Evolutionary conservation across 2,113 vertebrate species (phyloP), one percentile per base, ranked within the genome.

Genomic region (Elaphurus davidianus): DNA sequence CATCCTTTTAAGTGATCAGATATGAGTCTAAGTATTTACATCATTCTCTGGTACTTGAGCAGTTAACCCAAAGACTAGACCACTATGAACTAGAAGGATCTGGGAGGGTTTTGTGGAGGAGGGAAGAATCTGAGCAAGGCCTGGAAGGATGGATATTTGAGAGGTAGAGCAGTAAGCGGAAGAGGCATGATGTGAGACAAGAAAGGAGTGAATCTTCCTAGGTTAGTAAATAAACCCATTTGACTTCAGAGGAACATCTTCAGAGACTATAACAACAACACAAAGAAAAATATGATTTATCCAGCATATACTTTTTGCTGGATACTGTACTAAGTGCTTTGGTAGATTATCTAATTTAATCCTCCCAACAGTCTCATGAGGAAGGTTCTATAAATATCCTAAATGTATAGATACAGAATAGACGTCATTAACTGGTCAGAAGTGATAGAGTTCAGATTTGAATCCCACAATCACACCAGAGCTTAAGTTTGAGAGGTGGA

Each of bases 221-320:
- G 67, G 52, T 59, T 96, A 87, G 89, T 55, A 93, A 90, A 96
- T 64, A 95, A 96, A 93, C 9, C 11, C 71, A 64, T 59, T 47
- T 57, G 84, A 79, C 57, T 74, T 57, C 71, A 64, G 30, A 43
- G 45, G 64, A 67, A 25, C 0, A 3, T 47, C 79, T 90, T 21
- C 52, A 96, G 90, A 93, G 78, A 81, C 33, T 52, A 57, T 13
- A 87, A n/a, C 16, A 60, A 52, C 27, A 79, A 11, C 23, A 91
- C 52, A 87, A 71, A 90, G 67, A 87, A 88, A 81, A 95, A 88
- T 27, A 30, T 5, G 40, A 78, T 50, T 50, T 92, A 79, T 36
- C 54, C 3, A 11, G 28, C 28, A 59, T 90, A 55, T 55, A 5
- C 67, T 95, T 94, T 87, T 86, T 95, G 82, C 16, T 52, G 43